These are phyloP conservation scores for Lasiurus borealis DNA, from an alignment of 2,113 vertebrate species.

Conservation along the genomic window DNA sequence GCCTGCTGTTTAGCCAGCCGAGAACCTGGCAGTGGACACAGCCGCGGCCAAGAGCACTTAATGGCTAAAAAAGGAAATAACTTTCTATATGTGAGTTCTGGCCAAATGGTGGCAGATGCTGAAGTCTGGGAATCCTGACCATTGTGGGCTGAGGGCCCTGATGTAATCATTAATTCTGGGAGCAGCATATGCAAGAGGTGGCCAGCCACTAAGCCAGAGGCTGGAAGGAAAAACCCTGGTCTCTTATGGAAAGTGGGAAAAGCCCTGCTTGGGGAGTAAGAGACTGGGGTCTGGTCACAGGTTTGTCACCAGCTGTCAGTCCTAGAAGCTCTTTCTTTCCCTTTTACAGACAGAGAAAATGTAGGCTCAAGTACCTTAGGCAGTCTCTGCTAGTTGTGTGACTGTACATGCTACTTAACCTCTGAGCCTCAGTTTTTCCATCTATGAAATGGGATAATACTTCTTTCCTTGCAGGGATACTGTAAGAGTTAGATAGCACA, in stretches of 20 bases:
- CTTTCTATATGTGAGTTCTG: slow-evolving; percentile 76
- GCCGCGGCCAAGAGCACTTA: slow-evolving; percentile 50
- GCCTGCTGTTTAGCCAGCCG: not conserved
- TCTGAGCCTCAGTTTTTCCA: not conserved
- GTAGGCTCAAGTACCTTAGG: not conserved
- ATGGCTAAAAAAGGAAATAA: slow-evolving; percentile 79
- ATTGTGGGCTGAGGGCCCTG: not conserved
- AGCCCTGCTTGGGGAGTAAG: not conserved
- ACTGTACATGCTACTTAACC: not conserved
- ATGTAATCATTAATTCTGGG: not conserved
- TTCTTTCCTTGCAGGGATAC: not conserved
- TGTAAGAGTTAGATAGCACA: not conserved
- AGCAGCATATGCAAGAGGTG: not conserved
- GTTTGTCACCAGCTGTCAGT: not conserved
- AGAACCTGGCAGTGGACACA: not conserved
- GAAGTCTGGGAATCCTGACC: slow-evolving; percentile 63
- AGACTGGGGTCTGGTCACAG: not conserved
- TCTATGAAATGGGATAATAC: not conserved
- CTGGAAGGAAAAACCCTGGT: not conserved
- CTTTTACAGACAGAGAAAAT: not conserved
- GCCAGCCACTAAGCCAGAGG: not conserved
- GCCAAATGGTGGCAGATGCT: slow-evolving; percentile 67
- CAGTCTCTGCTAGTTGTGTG: not conserved
- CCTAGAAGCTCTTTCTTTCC: not conserved
- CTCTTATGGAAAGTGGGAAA: not conserved